A percentile compares a stretch with the other conserved stretches of the same genome.
Conservation (phyloP, 2,888 invertebrate genomes). For the Horisme vitalbata region DNA sequence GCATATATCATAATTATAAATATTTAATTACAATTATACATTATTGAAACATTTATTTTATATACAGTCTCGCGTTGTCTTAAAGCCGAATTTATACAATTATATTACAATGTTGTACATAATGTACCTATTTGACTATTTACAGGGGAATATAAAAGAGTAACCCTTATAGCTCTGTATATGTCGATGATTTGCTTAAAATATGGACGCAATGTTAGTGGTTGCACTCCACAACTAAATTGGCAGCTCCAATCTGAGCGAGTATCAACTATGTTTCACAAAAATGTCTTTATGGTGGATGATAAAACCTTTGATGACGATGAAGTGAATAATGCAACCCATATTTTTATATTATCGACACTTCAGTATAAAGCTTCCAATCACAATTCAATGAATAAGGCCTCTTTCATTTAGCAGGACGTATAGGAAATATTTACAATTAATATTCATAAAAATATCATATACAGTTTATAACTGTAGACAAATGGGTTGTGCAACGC, state of each 20-base stretch:
- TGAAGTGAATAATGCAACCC: slow-evolving; percentile 12
- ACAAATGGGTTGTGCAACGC: slow-evolving; percentile 26
- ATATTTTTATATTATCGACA: slow-evolving; percentile 12
- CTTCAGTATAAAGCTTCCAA: slow-evolving; percentile 14
- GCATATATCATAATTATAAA: slow-evolving; percentile 75
- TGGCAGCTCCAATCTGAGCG: slow-evolving; percentile 62
- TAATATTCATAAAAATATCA: slow-evolving; percentile 16
- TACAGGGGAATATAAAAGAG: slow-evolving; percentile 33
- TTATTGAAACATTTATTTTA: slow-evolving; percentile 53
- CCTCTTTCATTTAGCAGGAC: slow-evolving; percentile 36
- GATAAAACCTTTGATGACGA: not conserved
- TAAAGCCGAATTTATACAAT: slow-evolving; percentile 69
- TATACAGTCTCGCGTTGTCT: slow-evolving; percentile 78
- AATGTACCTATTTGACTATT: slow-evolving; percentile 49
- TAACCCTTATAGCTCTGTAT: slow-evolving; percentile 39
- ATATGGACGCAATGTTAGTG: slow-evolving; percentile 20
- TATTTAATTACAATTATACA: slow-evolving; percentile 70
- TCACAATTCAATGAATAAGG: slow-evolving; percentile 36
- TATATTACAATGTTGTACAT: slow-evolving; percentile 56
- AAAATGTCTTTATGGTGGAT: slow-evolving; percentile 5
- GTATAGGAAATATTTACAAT: slow-evolving; percentile 43
- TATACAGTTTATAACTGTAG: slow-evolving; percentile 21
- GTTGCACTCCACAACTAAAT: slow-evolving; percentile 57
- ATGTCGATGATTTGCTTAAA: slow-evolving; percentile 26
- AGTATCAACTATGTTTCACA: slow-evolving; percentile 38